phyloP scores from a whole-genome alignment of 1,140 invertebrate genomes.

The Pogonus chalceus region DNA sequence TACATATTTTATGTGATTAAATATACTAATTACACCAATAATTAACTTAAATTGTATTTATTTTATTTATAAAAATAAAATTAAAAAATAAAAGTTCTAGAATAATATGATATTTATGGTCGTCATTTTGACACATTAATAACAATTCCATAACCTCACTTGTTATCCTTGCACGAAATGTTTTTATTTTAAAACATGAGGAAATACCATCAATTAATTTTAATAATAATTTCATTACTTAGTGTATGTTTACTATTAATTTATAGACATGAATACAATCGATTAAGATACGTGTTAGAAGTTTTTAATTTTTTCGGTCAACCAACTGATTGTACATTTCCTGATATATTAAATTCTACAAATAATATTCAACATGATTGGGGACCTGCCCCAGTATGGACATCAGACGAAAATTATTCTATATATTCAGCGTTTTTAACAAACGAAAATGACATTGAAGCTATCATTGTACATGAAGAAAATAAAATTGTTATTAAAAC shows the following conservation, averaged over 20 bases:
- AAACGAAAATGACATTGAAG: conserved; percentile 39
- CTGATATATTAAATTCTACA: conserved; percentile 30
- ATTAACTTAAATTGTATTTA: too few relatives aligned
- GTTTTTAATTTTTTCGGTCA: conserved; percentile 68
- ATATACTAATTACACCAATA: too few relatives aligned
- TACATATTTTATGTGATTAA: too few relatives aligned
- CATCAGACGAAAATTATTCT: conserved; percentile 38
- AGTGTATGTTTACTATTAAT: conserved; percentile 60
- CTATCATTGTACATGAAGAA: conserved; percentile 38
- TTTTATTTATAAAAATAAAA: too few relatives aligned
- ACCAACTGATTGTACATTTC: conserved; percentile 35
- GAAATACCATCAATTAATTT: conserved; percentile 63
- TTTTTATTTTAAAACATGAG: conserved; percentile 40
- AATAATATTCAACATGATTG: conserved; percentile 24
- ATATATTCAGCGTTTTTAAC: conserved; percentile 44
- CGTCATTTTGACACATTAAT: too few relatives aligned
- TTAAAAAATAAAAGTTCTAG: too few relatives aligned
- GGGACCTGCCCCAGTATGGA: conserved; percentile 29
- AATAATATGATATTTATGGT: too few relatives aligned
- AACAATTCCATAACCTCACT: too few relatives aligned
- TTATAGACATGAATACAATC: conserved; percentile 68
- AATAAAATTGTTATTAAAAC: conserved; percentile 34
- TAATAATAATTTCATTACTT: conserved; percentile 51
- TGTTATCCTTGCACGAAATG: too few relatives aligned
- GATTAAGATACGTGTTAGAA: conserved; percentile 60